Base-by-base conservation (phyloP, 1,140 invertebrate genomes). In the Apis cerana region DNA sequence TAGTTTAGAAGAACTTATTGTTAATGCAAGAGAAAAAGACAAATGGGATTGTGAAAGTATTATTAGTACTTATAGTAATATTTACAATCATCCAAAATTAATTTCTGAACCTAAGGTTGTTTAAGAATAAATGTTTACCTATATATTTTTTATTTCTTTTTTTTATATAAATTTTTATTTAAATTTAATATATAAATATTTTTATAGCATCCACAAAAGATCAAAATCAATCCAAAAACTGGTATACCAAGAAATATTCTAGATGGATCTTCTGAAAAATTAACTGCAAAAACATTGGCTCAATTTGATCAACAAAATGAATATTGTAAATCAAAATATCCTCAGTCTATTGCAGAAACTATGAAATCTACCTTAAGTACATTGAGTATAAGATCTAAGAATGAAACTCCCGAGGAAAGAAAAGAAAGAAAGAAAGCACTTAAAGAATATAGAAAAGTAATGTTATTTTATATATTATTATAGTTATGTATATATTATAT, bases 21-120 rank as follows among this genome's bases (percentile, higher is more conserved):
- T 97, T 12, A 94, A 95, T 62, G 94, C 96, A 23, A 87, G 90
- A 61, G 95, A 96, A 85, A 95, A 95, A 50, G 95, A 96, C 48
- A 96, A 96, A 92, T 99, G 97, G 97, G 98, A 99, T 94, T 99
- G 98, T 93, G 97, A 99, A 94, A 98, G 97, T 80, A 97, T 99
- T 90, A 92, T 99, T 12, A 97, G 97, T 33, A 98, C 97, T 5
- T 98, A 98, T 92, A 98, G 97, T 13, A 98, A 97, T 90, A 94
- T 97, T 67, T 98, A 98, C 90, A 98, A 99, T 94, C 97, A 97
- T 94, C 98, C 98, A 0, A 98, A 97, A 94, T 71, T 98, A 10
- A 99, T 99, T 83, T 94, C 95, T 69, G 97, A 98, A 86, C 96
- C 96, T 1, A 96, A 96, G 89, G 96, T 69, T 65, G 69, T 77